A percentile compares a stretch with the other conserved stretches of the same genome.
Conservation (phyloP, 2,888 invertebrate genomes). For the Pollenia labialis region DNA sequence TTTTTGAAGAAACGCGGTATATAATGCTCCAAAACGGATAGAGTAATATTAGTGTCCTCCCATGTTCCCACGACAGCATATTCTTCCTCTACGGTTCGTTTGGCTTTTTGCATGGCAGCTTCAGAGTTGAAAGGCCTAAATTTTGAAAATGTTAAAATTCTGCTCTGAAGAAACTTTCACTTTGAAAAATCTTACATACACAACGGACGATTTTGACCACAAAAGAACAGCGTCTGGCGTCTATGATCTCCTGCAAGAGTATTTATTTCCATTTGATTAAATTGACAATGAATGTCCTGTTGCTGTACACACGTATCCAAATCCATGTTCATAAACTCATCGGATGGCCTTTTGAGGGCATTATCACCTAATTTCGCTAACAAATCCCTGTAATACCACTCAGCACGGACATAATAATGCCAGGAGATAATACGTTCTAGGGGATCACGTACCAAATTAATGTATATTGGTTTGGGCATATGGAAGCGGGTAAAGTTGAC, state of each 20-base stretch:
- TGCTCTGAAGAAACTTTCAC: constrained; percentile 79
- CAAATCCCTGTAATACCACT: constrained; percentile 92
- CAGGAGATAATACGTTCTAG: constrained; percentile 95
- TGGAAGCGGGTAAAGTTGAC: constrained; percentile 93
- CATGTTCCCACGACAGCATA: constrained; percentile 95
- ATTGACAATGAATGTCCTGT: constrained; percentile 91
- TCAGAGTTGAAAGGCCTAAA: constrained; percentile 92
- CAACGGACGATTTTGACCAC: constrained; percentile 91
- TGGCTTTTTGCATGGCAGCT: constrained; percentile 92
- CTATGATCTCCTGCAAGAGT: constrained; percentile 94
- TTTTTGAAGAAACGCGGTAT: constrained; percentile 92
- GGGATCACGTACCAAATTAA: constrained; percentile 95
- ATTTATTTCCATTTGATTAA: constrained; percentile 90
- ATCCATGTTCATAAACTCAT: constrained; percentile 92
- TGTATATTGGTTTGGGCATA: constrained; percentile 92
- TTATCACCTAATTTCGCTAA: constrained; percentile 86
- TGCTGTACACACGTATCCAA: constrained; percentile 93
- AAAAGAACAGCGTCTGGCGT: constrained; percentile 94
- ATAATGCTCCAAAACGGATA: constrained; percentile 92
- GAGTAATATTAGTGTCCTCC: constrained; percentile 93
- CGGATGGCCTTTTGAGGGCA: constrained; percentile 77
- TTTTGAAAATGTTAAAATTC: not conserved
- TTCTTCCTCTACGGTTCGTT: constrained; percentile 92
- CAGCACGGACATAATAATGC: constrained; percentile 95
- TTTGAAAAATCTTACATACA: constrained; percentile 87